Evolutionary conservation across 2,797 vertebrate species (phyloP).

Genomic region (Eulemur albifrons): DNA sequence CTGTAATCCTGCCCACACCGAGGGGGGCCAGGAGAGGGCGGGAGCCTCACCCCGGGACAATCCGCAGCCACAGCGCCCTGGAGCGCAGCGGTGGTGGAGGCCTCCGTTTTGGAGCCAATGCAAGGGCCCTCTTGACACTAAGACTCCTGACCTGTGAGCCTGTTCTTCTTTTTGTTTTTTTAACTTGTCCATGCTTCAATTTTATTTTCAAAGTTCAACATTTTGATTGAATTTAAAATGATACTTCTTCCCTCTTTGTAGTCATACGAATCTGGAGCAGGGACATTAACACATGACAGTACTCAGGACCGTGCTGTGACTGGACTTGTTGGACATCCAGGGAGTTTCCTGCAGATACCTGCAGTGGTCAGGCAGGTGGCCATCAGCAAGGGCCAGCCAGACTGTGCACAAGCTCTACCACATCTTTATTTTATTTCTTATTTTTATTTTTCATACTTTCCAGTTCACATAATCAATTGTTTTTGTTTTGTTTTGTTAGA

Average conservation of each 20-base stretch:
- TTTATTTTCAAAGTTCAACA: background rate
- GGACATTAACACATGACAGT: fast-evolving
- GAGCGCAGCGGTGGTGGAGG: fast-evolving
- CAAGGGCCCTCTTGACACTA: background rate
- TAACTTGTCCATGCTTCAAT: background rate
- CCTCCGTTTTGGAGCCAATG: background rate
- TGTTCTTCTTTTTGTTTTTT: too few relatives aligned
- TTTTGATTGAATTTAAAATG: background rate
- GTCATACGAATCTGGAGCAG: background rate
- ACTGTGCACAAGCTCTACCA: background rate
- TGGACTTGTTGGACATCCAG: too few relatives aligned
- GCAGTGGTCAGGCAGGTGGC: fast-evolving
- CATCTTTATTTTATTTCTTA: background rate
- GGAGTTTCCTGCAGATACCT: background rate
- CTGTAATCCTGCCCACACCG: background rate
- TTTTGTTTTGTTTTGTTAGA: background rate
- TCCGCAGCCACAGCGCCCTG: too few relatives aligned
- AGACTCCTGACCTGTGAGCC: background rate
- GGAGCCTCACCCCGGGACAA: too few relatives aligned
- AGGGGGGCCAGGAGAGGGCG: fast-evolving
- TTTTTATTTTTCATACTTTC: background rate
- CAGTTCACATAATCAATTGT: background rate
- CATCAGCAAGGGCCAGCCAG: background rate
- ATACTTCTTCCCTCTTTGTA: background rate
- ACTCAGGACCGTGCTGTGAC: background rate